Conservation (phyloP, 2,888 invertebrate species). For the Mylabris sibirica region DNA sequence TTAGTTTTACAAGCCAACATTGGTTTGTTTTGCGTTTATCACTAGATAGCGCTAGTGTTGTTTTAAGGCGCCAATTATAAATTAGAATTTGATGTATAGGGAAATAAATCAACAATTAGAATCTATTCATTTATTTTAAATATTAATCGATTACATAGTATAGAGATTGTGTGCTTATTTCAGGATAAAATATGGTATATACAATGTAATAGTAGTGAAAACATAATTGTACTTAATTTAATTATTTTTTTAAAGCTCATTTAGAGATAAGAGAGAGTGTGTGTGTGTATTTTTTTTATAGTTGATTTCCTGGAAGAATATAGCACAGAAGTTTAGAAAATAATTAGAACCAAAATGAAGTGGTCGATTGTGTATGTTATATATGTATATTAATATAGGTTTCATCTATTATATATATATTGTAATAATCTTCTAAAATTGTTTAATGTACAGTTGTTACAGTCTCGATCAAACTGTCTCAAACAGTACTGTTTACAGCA, state of each 20-base stretch:
- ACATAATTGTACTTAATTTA: constrained; percentile 59
- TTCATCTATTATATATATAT: constrained; percentile 9
- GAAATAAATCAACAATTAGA: constrained; percentile 46
- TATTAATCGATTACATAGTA: constrained; percentile 64
- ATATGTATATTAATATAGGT: neutral
- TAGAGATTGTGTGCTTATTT: constrained; percentile 61
- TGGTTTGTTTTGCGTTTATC: too few species aligned
- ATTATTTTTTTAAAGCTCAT: constrained; percentile 58
- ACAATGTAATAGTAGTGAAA: constrained; percentile 61
- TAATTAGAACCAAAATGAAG: neutral
- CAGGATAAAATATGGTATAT: constrained; percentile 63
- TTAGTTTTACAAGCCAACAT: too few species aligned
- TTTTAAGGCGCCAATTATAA: neutral
- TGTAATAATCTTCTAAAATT: constrained; percentile 44
- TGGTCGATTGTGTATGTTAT: constrained; percentile 7
- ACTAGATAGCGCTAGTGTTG: too few species aligned
- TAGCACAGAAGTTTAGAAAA: neutral
- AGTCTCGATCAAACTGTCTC: constrained; percentile 52
- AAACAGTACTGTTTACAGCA: constrained; percentile 44
- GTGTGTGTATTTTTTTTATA: constrained; percentile 4
- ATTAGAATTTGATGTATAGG: neutral
- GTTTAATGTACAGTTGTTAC: constrained; percentile 54
- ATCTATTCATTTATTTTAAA: constrained; percentile 61
- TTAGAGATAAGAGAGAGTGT: constrained; percentile 44
- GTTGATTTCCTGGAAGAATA: neutral